phyloP scores from a whole-genome alignment of 2,888 invertebrate species.

The Hypena proboscidalis region DNA sequence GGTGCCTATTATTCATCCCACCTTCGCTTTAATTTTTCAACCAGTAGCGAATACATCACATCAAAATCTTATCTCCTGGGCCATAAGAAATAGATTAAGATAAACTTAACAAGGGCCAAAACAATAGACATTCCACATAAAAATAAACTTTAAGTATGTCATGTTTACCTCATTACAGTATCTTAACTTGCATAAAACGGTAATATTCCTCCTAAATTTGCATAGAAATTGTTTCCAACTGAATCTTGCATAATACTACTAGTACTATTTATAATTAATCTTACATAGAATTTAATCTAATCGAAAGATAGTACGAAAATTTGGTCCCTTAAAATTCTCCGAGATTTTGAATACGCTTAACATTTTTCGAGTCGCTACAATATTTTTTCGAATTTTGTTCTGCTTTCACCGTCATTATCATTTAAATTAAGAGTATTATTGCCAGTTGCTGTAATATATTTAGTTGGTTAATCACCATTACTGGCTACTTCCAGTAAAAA shows the following conservation, averaged over 20 bases:
- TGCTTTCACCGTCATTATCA: slow-evolving; percentile 37
- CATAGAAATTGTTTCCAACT: slow-evolving; percentile 35
- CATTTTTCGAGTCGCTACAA: slow-evolving; percentile 18
- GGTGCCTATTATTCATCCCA: no score
- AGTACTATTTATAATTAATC: slow-evolving; percentile 31
- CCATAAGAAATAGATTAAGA: not conserved
- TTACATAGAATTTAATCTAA: slow-evolving; percentile 25
- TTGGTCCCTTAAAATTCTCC: slow-evolving; percentile 4
- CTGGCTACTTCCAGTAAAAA: not conserved
- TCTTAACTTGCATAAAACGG: slow-evolving; percentile 7
- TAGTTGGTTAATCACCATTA: slow-evolving; percentile 8
- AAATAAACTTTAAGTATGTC: slow-evolving; percentile 22
- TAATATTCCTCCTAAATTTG: slow-evolving; percentile 14
- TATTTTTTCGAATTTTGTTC: slow-evolving; percentile 28
- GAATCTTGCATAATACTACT: slow-evolving; percentile 6
- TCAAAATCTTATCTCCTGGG: not conserved
- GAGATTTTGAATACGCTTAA: slow-evolving; percentile 17
- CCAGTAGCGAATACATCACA: no score
- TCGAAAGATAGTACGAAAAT: slow-evolving; percentile 14
- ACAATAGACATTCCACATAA: slow-evolving; percentile 21
- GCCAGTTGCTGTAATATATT: slow-evolving; percentile 10
- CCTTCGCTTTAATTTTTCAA: no score
- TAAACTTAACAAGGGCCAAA: not conserved
- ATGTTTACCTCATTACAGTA: slow-evolving; percentile 9
- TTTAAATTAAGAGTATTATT: slow-evolving; percentile 37